Evolutionary conservation across 92 coral and sea anemone genomes (phyloP).

Genomic region (Heteractis magnifica): DNA sequence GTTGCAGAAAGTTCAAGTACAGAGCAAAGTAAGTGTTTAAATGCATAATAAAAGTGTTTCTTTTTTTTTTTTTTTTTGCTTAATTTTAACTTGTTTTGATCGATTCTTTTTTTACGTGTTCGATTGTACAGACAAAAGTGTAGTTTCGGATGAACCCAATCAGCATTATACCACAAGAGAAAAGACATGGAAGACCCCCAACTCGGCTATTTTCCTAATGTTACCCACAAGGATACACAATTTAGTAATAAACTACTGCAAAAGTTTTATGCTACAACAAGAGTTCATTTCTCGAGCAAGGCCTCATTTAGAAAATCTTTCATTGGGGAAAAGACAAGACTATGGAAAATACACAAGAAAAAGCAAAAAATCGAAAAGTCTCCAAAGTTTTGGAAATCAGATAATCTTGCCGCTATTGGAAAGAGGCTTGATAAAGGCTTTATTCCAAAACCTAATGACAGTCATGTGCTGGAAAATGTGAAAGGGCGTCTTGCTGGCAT

Average conservation of each 20-base stretch:
- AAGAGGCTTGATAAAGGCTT: slow-evolving; percentile 39
- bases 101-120: no score
- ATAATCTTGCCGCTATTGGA: slow-evolving; percentile 38
- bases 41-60: no score
- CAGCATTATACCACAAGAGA: no score
- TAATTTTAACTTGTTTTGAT: no score
- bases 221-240: not conserved
- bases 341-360: slow-evolving; percentile 43
- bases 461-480: slow-evolving; percentile 20
- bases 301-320: slow-evolving; percentile 41
- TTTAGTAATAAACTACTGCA: not conserved
- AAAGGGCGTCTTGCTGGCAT: slow-evolving; percentile 19
- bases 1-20: no score
- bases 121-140: no score
- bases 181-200: no score
- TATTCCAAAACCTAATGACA: slow-evolving; percentile 46
- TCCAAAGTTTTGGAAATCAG: slow-evolving; percentile 13
- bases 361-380: not conserved
- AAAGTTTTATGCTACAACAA: not conserved
- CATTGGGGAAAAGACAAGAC: slow-evolving; percentile 40
- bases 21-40: no score
- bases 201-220: no score
- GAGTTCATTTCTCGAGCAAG: slow-evolving; percentile 30
- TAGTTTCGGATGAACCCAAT: no score
- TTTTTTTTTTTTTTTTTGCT: no score